A percentile compares a stretch with the other conserved stretches of the same genome.
These are phyloP conservation scores for Rhizoglyphus robini DNA, from an alignment of 1,140 invertebrate species.

Conservation along the genomic window DNA sequence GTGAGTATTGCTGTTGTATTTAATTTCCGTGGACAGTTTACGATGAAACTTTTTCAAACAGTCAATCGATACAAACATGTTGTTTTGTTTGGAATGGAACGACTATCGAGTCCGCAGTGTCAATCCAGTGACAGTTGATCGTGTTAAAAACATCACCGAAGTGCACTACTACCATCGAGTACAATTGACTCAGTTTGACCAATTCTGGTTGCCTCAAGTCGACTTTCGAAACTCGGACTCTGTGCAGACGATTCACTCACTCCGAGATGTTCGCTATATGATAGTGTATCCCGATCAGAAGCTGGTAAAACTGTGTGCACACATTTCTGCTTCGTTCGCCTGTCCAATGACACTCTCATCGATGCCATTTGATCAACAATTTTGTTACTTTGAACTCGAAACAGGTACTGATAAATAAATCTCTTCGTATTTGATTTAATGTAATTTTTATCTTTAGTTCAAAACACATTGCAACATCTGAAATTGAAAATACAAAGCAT, in stretches of 20 bases:
- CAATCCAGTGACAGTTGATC: not conserved
- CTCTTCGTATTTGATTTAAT: not conserved
- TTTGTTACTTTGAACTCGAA: slow-evolving; percentile 6
- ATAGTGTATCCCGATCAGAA: not conserved
- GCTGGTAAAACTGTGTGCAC: not conserved
- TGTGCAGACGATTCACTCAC: not conserved
- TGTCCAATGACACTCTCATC: not conserved
- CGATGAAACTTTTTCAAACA: not conserved
- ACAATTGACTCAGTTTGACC: not conserved
- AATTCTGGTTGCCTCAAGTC: not conserved
- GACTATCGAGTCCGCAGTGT: not conserved
- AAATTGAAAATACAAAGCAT: not conserved
- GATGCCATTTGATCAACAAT: slow-evolving; percentile 9
- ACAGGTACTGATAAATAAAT: not conserved
- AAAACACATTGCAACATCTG: not conserved
- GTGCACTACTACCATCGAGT: not conserved
- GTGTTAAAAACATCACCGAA: not conserved
- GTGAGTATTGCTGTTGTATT: not conserved
- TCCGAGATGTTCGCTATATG: not conserved
- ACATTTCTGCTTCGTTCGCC: not conserved
- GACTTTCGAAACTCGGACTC: not conserved
- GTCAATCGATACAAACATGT: not conserved
- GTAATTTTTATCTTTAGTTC: not conserved
- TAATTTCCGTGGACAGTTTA: not conserved
- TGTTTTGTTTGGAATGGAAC: not conserved